Evolutionary conservation across 2,888 invertebrate genomes (phyloP), one percentile per base, ranked within the genome.

Genomic region (Pristionchus fissidentatus): DNA sequence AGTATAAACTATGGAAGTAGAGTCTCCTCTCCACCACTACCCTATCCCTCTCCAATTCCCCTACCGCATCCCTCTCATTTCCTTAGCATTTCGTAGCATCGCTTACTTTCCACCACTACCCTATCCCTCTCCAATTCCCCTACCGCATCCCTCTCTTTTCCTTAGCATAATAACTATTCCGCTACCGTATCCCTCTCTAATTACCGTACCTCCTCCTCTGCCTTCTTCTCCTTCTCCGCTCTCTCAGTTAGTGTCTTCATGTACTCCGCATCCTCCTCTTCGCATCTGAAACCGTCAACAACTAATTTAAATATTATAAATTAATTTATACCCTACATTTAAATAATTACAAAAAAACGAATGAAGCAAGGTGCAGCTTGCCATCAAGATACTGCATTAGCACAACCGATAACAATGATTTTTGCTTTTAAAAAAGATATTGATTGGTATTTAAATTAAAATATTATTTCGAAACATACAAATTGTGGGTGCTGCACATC

Each of bases 401-500:
- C 35, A 10, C 70, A 70, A 70, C 26, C 29, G 62, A 13, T n/a
- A n/a, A n/a, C n/a, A n/a, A n/a, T n/a, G n/a, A n/a, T n/a, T n/a
- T n/a, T n/a, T n/a, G n/a, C n/a, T n/a, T n/a, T n/a, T n/a, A n/a
- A n/a, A n/a, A n/a, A n/a, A n/a, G n/a, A n/a, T n/a, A n/a, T n/a
- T n/a, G n/a, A n/a, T n/a, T n/a, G n/a, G 15, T 52, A 10, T 19
- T 52, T 8, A 10, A 52, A 5, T 19, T 22, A 52, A 22, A 52
- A 52, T 10, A 52, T 22, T 52, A 15, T 22, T 52, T 52, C 52
- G n/a, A 52, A 22, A 52, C 52, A n/a, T 19, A n/a, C 32, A 7
- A 32, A 29, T 60, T 0, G 5, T 35, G 84, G 8, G 84, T 85
- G 49, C 85, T 84, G 83, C 91, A 91, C 15, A 91, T 82, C 22